A percentile compares a stretch with the other conserved stretches of the same genome.
These are phyloP conservation scores for Cheumatopsyche charites DNA, from an alignment of 1,140 invertebrate species.

Conservation along the genomic window DNA sequence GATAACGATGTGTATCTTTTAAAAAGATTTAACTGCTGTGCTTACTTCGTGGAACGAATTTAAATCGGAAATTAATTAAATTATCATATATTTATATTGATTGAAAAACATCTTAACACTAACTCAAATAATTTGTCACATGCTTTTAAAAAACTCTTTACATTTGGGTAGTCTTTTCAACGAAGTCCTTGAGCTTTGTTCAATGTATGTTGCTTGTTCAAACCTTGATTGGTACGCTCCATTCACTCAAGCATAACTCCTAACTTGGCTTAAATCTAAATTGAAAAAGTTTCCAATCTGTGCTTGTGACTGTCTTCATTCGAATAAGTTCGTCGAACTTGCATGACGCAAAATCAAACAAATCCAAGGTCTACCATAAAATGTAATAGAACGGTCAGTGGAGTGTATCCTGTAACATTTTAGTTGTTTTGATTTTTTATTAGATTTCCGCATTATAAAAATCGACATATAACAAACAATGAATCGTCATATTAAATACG, in stretches of 20 bases:
- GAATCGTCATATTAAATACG: no score
- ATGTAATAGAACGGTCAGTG: conserved; percentile 12
- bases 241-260: conserved; percentile 22
- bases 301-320: conserved; percentile 4
- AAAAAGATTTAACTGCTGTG: not conserved
- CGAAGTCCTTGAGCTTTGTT: conserved; percentile 13
- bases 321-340: conserved; percentile 27
- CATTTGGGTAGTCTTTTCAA: not conserved
- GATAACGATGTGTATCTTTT: conserved; percentile 8
- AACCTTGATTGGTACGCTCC: conserved; percentile 26
- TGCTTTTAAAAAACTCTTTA: not conserved
- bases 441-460: conserved; percentile 32
- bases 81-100: conserved; percentile 4
- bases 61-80: not conserved
- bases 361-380: conserved; percentile 27
- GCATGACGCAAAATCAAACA: conserved; percentile 23
- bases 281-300: conserved; percentile 3
- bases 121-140: not conserved
- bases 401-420: conserved; percentile 32
- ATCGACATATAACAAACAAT: not conserved
- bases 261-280: conserved; percentile 22
- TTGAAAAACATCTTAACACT: not conserved
- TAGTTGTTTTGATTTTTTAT: not conserved
- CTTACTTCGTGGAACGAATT: not conserved
- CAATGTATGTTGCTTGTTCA: conserved; percentile 6